These are phyloP conservation scores for Gyps fulvus DNA, from an alignment of 2,113 vertebrate species.

Conservation along the genomic window DNA sequence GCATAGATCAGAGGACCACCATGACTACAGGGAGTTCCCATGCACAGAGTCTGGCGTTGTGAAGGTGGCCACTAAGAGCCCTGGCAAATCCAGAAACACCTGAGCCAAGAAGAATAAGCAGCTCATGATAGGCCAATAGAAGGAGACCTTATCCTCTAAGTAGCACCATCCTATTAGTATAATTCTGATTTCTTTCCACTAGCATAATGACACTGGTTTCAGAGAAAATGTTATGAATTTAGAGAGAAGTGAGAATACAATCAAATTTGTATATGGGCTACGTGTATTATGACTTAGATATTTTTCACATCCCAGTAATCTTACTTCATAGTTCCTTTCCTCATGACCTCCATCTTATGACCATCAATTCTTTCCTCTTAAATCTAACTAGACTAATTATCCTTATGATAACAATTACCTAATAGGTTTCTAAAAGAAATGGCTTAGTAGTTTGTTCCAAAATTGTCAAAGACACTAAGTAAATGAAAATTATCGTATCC, in stretches of 20 bases:
- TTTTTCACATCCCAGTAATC: slow-evolving; percentile 3
- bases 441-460: slow-evolving; percentile 34
- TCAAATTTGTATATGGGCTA: background rate
- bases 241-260: background rate
- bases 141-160: background rate
- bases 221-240: background rate
- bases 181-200: slow-evolving; percentile 7
- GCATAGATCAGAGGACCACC: background rate
- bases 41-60: background rate
- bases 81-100: background rate
- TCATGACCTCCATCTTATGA: slow-evolving; percentile 5
- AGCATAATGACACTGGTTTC: background rate
- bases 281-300: background rate
- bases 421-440: slow-evolving; percentile 56
- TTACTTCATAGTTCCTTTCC: slow-evolving; percentile 34
- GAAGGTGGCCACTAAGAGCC: background rate
- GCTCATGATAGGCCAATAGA: background rate
- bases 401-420: slow-evolving; percentile 40
- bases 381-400: slow-evolving; percentile 37
- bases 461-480: slow-evolving; percentile 50
- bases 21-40: rapidly evolving
- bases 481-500: slow-evolving; percentile 51
- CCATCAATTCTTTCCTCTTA: slow-evolving; percentile 39
- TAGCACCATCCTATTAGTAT: background rate
- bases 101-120: background rate